Conservation (phyloP, 2,888 invertebrate genomes). For the Hirtodrosophila trivittata region DNA sequence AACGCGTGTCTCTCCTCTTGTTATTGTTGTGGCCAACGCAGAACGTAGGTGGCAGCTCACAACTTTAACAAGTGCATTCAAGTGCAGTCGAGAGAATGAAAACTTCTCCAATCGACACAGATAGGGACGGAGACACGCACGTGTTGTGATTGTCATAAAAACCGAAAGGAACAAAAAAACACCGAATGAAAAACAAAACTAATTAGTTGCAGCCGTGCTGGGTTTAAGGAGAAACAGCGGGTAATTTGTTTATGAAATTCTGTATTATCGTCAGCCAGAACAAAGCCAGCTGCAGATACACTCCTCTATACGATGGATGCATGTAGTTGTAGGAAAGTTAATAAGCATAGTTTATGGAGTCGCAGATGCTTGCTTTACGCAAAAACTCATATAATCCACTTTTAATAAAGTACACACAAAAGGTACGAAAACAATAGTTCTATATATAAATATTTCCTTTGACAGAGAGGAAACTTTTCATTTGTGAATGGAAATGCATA, state of each 20-base stretch:
- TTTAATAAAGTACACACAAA: no score
- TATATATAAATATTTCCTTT: no score
- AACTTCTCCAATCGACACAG: conserved; percentile 30
- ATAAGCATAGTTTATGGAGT: no score
- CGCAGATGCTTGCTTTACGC: no score
- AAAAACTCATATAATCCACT: no score
- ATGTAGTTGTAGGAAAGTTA: no score
- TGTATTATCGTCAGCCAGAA: conserved; percentile 16
- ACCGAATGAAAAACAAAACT: conserved; percentile 36
- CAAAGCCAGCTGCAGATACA: conserved; percentile 34
- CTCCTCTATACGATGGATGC: no score
- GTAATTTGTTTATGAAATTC: conserved; percentile 32
- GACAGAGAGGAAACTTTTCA: no score
- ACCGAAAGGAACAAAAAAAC: no score
- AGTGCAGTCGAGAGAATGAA: conserved; percentile 48
- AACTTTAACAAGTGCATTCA: conserved; percentile 69
- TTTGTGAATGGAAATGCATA: no score
- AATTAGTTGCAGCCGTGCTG: conserved; percentile 62
- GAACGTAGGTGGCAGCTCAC: conserved; percentile 57
- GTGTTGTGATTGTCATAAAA: conserved; percentile 23
- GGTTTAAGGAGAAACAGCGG: conserved; percentile 14
- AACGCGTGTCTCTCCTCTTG: conserved; percentile 53
- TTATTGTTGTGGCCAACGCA: conserved; percentile 36
- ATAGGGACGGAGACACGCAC: conserved; percentile 29
- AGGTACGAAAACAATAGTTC: no score